Base-by-base conservation (phyloP, 2,888 invertebrate species). In the Diabrotica balteata region DNA sequence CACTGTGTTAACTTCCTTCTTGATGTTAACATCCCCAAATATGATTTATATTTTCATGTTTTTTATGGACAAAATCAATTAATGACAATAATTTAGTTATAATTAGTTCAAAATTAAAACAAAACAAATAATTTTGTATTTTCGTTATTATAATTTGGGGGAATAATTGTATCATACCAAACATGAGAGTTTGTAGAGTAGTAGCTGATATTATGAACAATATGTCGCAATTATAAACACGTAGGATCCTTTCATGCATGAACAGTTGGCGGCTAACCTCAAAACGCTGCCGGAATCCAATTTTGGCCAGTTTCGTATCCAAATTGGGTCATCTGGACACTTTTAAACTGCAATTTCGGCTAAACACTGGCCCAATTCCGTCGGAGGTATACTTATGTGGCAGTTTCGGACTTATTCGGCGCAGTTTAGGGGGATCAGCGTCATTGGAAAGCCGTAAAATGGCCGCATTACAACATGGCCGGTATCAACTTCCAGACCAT, bases 271-370 rank as follows among this genome's bases (percentile, higher is more conserved):
- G 58, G 58, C 46, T 46, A 32, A 43, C 63, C 63, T 43, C 53
- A 50, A 53, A 46, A 45, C 62, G 62, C 54, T 7, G 50, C 44
- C 60, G 57, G 59, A 59, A 49, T 60, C 60, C 51, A 8, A 43
- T 49, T 57, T 45, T 22, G 47, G 45, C 51, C n/a, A 44, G 57
- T 63, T 63, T 57, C 63, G 45, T 49, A 11, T 46, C 51, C 32
- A 61, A 65, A 65, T 68, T 49, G 68, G 65, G 65, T 62, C 62
- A 62, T 68, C 46, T 61, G 7, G 65, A 54, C 62, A 66, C 62
- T 68, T 66, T 68, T 59, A 66, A 62, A 65, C 53, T 53, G 68
- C 58, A 61, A 68, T 68, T 68, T 45, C 50, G 65, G 62, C 63
- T 55, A 60, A 63, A 68, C 50, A 52, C 64, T 57, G 68, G 57